Evolutionary conservation across 2,113 vertebrate genomes (phyloP), one percentile per base, ranked within the genome.

Genomic region (Cheilinus undulatus): DNA sequence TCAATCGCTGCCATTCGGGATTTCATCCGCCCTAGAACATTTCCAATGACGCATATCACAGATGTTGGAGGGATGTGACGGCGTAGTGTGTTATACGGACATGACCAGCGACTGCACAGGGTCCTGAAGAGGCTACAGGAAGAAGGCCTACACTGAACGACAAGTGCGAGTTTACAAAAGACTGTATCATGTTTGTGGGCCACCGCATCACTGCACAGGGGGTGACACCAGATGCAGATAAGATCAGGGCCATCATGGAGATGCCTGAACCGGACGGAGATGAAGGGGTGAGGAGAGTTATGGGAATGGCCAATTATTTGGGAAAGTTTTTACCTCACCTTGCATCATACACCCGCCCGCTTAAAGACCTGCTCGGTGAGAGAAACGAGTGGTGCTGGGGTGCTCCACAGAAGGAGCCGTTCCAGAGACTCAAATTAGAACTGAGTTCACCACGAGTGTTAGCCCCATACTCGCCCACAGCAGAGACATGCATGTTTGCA

Each of bases 301-400:
- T 84, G 52, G 68, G 77, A 0, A 84, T 73, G 68, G 73, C 57
- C 23, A 69, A 62, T 14, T 68, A 42, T 14, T 42, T 42, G 3
- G 14, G 38, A 3, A 42, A 42, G 14, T 42, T 42, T 15, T 42
- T 42, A 32, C 30, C 30, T 9, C 30, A 32, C 30, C 30, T 32
- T 6, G 30, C 30, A 32, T 32, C 30, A 32, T 32, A 32, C 9
- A 32, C 30, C 9, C 30, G 30, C 30, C 30, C 30, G 5, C 5
- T 32, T 32, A 32, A 32, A 9, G n/a, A n/a, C n/a, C n/a, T n/a
- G n/a, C n/a, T n/a, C n/a, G n/a, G n/a, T n/a, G n/a, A n/a, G n/a
- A n/a, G n/a, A n/a, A n/a, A n/a, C n/a, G n/a, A n/a, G n/a, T n/a
- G 38, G 38, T 17, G 11, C 13, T 40, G 38, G 38, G 38, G 38